These are phyloP conservation scores for Festucalex cinctus DNA, from an alignment of 2,113 vertebrate species.

Conservation along the genomic window DNA sequence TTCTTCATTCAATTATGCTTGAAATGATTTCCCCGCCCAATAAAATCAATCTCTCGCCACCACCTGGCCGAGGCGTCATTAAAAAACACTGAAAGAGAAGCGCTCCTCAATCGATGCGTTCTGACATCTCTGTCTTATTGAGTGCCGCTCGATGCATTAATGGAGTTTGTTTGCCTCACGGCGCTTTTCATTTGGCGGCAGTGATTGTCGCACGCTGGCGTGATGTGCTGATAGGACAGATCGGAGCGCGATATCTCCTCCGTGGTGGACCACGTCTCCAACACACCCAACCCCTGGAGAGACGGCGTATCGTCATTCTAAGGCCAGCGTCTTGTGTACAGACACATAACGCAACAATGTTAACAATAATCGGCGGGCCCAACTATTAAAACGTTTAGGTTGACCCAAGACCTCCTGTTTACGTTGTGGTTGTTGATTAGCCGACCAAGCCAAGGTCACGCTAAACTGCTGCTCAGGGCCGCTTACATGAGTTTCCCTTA, in stretches of 20 bases:
- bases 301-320: no score
- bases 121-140: conserved; percentile 60
- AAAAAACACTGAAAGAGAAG: conserved; percentile 16
- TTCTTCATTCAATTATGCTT: conserved; percentile 17
- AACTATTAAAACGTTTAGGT: background rate
- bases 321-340: no score
- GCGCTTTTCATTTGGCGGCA: conserved; percentile 66
- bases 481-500: conserved; percentile 36
- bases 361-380: no score
- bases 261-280: conserved; percentile 11
- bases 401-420: background rate
- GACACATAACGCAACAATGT: background rate
- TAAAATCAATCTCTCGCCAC: conserved; percentile 25
- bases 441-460: conserved; percentile 33
- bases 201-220: conserved; percentile 54
- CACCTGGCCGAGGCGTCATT: conserved; percentile 2
- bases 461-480: conserved; percentile 36
- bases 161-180: conserved; percentile 70
- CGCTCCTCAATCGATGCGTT: conserved; percentile 53
- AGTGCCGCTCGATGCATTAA: conserved; percentile 55
- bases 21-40: conserved; percentile 4
- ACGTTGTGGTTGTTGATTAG: conserved; percentile 45
- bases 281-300: background rate
- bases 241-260: conserved; percentile 43
- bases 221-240: conserved; percentile 62